Conservation (phyloP, 1,140 invertebrate species). For the Oscheius sp. region DNA sequence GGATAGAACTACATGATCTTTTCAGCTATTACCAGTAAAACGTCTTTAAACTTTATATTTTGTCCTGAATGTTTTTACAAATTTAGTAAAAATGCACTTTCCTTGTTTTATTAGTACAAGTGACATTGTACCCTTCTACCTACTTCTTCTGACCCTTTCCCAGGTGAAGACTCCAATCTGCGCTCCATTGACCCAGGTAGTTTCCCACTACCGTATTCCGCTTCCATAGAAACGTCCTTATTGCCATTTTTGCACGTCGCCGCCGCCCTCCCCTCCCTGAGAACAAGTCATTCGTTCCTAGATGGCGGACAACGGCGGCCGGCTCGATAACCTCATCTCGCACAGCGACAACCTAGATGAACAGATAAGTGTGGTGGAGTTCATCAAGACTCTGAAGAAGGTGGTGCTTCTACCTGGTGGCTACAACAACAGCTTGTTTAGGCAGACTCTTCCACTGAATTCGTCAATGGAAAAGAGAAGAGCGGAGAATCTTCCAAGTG, state of each 20-base stretch:
- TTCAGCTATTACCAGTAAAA: no score
- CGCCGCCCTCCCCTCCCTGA: no score
- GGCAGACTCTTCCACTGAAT: neutral
- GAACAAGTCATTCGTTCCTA: neutral
- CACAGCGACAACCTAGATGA: constrained; percentile 30
- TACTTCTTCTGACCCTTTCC: no score
- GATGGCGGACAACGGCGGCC: neutral
- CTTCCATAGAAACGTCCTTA: neutral
- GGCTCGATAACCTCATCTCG: neutral
- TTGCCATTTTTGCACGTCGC: neutral
- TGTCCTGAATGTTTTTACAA: no score
- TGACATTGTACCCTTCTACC: no score
- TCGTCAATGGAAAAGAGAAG: neutral
- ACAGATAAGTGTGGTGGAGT: constrained; percentile 25
- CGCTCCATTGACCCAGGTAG: no score
- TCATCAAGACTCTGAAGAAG: constrained; percentile 34
- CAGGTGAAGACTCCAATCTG: no score
- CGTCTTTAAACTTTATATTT: no score
- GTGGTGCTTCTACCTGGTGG: neutral
- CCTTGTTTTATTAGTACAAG: no score
- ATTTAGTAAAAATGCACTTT: no score
- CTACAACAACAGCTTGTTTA: neutral
- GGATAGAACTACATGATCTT: no score
- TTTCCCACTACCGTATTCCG: no score
- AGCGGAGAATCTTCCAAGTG: neutral